Evolutionary conservation across 2,113 vertebrate species (phyloP).

Genomic region (Paratilapia polleni): DNA sequence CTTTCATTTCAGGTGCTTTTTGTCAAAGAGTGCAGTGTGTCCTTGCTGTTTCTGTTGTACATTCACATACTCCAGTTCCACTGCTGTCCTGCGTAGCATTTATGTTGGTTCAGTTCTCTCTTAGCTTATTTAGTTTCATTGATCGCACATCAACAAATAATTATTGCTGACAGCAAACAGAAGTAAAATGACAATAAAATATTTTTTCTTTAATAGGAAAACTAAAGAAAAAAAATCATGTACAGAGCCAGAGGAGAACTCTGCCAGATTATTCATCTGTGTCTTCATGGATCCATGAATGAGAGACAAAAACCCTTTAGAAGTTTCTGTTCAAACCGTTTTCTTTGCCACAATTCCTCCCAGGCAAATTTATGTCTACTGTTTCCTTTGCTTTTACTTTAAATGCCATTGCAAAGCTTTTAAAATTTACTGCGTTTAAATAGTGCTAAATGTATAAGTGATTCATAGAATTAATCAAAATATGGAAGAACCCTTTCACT

Average conservation of each 20-base stretch:
- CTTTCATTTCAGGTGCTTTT: slow-evolving; percentile 21
- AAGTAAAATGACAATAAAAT: not conserved
- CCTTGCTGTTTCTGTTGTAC: slow-evolving; percentile 36
- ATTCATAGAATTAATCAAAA: not conserved
- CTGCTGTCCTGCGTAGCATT: not conserved
- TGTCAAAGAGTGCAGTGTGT: slow-evolving; percentile 27
- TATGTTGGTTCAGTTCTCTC: not conserved
- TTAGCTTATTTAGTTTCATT: not conserved
- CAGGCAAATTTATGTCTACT: not conserved
- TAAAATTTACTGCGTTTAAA: not conserved
- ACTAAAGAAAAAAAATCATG: not conserved
- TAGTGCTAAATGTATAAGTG: not conserved
- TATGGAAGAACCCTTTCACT: not conserved
- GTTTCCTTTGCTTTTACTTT: not conserved
- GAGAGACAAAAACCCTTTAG: not conserved
- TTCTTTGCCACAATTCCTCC: not conserved
- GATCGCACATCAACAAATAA: not conserved
- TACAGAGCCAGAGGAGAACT: not conserved
- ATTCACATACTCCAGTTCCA: slow-evolving; percentile 22
- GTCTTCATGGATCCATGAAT: not conserved
- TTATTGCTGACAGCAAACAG: not conserved
- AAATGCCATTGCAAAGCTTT: not conserved
- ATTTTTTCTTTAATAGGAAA: not conserved
- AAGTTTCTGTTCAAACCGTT: not conserved
- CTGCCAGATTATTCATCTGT: not conserved